Base-by-base conservation (phyloP, 2,113 vertebrate species). In the Dasyornis broadbenti region DNA sequence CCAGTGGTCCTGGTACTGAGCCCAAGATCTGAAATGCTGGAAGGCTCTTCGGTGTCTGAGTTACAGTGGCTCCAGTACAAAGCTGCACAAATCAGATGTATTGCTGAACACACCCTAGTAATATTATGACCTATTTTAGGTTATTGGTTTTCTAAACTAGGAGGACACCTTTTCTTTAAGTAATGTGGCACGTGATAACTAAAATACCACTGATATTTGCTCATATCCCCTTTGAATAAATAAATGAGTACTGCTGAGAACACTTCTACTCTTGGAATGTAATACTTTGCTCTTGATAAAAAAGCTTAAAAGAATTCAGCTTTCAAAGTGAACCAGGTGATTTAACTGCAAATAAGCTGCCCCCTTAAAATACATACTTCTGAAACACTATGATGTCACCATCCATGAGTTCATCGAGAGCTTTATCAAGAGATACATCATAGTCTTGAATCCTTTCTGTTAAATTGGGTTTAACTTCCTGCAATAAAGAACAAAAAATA, bases 381-480 rank as follows among this genome's bases (percentile, higher is more conserved):
- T 99, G 99, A 98, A 99, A 99, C 94, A 99, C 99, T 94, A 99
- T 99, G 97, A 99, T 99, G 98, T 99, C 99, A 42, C 99, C 99
- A 70, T 99, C 99, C 99, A 99, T 99, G 89, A 99, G 99, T 98
- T 99, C 99, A 79, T 99, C 99, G 40, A 99, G 99, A 98, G 99
- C 99, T 98, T 99, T 99, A 98, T 99, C 99, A 97, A 99, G 98
- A 97, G 99, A 99, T 93, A 99, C 99, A 80, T 99, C 99, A 77
- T 99, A 99, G 98, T 99, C 99, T 98, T 99, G 99, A 98, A 99
- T 99, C 97, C 99, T 98, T 97, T 99, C 99, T 33, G 99, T 99
- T 99, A 99, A 98, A 98, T 99, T 99, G 98, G 99, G 99, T 97
- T 99, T 99, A 98, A 99, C 99, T 99, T 99, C 99, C 99, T 99